Evolutionary conservation across 2,113 vertebrate genomes (phyloP).

Genomic region (Rhadina sibilatrix): DNA sequence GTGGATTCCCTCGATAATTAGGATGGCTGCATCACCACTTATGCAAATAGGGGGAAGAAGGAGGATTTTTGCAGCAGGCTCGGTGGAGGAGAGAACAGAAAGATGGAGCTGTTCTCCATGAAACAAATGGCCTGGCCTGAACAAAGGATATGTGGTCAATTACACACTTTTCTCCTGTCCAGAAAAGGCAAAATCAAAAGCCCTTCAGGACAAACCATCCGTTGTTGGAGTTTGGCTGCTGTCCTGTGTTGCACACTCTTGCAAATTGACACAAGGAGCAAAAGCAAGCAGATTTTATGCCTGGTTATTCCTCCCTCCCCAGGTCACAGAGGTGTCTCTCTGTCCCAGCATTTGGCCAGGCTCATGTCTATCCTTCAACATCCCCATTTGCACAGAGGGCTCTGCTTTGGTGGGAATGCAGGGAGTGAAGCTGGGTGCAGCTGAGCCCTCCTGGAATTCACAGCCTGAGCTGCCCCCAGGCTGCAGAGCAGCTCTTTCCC

Average conservation of each 20-base stretch:
- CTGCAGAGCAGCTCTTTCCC: background rate
- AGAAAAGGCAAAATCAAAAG: background rate
- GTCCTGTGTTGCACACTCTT: background rate
- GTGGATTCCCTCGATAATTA: conserved; percentile 39
- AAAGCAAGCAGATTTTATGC: background rate
- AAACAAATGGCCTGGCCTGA: background rate
- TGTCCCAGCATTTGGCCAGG: background rate
- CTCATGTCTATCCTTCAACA: accelerated
- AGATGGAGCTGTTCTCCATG: background rate
- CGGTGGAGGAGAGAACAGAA: background rate
- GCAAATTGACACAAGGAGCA: background rate
- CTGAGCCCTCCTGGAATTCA: background rate
- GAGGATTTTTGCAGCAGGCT: background rate
- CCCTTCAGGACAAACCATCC: background rate
- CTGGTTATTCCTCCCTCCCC: background rate
- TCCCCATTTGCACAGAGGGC: background rate
- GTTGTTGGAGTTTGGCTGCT: background rate
- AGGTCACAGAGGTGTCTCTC: background rate
- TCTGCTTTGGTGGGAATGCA: background rate
- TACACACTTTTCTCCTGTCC: background rate
- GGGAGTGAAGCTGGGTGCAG: background rate
- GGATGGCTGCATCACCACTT: conserved; percentile 42
- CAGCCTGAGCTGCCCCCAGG: background rate
- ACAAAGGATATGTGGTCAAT: background rate
- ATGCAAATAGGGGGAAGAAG: conserved; percentile 24